Evolutionary conservation across 2,888 invertebrate genomes (phyloP).

Genomic region (Amphipoea oculea): DNA sequence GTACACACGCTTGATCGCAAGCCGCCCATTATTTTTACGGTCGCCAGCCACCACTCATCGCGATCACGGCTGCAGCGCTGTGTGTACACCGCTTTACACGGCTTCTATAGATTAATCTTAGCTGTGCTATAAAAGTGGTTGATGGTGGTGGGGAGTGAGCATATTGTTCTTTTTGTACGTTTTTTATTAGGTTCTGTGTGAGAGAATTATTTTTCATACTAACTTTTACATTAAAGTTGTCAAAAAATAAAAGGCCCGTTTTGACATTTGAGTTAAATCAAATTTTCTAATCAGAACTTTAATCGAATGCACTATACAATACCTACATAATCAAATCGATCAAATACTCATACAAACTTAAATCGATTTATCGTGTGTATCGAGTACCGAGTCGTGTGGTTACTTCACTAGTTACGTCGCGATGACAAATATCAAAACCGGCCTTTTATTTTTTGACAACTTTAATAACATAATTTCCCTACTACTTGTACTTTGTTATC

Average conservation of each 20-base stretch:
- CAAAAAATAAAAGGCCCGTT: too few species aligned
- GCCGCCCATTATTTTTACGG: constrained; percentile 88
- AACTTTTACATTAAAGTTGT: neutral
- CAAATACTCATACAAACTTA: too few species aligned
- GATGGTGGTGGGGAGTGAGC: neutral
- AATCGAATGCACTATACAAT: too few species aligned
- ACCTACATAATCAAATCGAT: too few species aligned
- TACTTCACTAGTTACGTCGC: too few species aligned
- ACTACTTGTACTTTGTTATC: neutral
- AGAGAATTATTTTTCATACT: neutral
- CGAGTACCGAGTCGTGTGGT: too few species aligned
- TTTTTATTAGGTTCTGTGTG: neutral
- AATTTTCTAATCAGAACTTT: too few species aligned
- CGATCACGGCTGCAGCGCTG: constrained; percentile 67
- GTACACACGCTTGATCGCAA: constrained; percentile 63
- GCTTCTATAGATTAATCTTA: constrained; percentile 48
- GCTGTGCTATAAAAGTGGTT: constrained; percentile 29
- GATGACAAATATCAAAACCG: too few species aligned
- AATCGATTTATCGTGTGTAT: too few species aligned
- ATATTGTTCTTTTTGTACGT: neutral
- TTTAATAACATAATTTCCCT: neutral
- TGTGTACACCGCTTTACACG: constrained; percentile 58
- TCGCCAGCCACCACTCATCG: constrained; percentile 83
- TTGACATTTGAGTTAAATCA: too few species aligned
- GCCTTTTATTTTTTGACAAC: too few species aligned